Evolutionary conservation across 37 sponge, comb jelly and placozoan genomes (phyloP), one percentile per base, ranked within the genome.

Genomic region (Agelas oroides): DNA sequence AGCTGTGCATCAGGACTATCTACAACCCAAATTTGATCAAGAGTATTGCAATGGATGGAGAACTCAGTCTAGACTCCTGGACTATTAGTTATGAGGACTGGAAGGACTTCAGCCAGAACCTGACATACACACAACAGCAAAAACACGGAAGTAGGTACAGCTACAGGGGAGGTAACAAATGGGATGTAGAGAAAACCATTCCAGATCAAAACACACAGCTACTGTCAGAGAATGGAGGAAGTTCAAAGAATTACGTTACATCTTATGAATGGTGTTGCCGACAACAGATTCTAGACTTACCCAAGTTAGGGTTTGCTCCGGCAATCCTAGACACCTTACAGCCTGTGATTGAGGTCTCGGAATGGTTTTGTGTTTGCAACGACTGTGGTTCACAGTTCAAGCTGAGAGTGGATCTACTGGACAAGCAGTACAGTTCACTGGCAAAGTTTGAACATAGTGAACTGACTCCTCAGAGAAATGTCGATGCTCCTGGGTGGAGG

Each of bases 301-400:
- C 39, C 38, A 1, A 40, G 2, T 24, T 63, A 17, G 89, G 89
- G 8, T 40, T 83, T 30, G 25, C 57, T 15, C 39, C 28, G 0
- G 64, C 60, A 18, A 68, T 89, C 59, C 31, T 89, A 37, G 84
- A 89, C 65, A 53, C 16, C 6, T 30, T 82, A 8, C 84, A 78
- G 38, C 89, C 89, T 0, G 6, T 59, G 32, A 83, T 89, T 61
- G 73, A 59, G 53, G 74, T 77, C 31, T 78, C 84, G 46, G 89
- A 89, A 65, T 89, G 89, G 89, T 89, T 62, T 59, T 65, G 71
- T 58, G 89, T 79, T 1, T 34, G 89, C 30, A 62, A 46, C 31
- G 89, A 89, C 58, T 89, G 89, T 78, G 89, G 89, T 19, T 89
- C 84, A 13, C 21, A 71, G 1, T 89, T 77, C 23, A 62, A 72